Conservation (phyloP, 2,113 vertebrate genomes). For the Orientallactaga bullata region DNA sequence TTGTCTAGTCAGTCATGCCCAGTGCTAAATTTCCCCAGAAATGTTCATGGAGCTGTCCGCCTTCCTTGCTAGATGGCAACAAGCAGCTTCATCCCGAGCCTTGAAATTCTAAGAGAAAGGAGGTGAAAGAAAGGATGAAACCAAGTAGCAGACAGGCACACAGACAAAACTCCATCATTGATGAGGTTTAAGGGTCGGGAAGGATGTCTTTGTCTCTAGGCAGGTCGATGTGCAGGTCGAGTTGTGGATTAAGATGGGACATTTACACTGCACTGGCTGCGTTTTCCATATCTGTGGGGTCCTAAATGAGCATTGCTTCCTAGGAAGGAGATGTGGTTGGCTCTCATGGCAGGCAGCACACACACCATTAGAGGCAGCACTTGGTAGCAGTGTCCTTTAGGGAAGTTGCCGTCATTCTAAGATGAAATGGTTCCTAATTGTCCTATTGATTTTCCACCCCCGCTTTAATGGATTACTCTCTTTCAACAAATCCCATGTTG, state of each 20-base stretch:
- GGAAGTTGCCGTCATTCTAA: conserved; percentile 81
- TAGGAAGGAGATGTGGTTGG: conserved; percentile 23
- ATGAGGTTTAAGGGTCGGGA: neutral
- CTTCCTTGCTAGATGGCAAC: neutral
- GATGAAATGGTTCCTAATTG: conserved; percentile 87
- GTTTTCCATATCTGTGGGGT: neutral
- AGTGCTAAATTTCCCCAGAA: neutral
- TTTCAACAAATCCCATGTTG: conserved; percentile 79
- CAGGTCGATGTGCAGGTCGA: neutral
- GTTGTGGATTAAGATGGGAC: neutral
- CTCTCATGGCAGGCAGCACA: neutral
- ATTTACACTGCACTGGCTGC: neutral
- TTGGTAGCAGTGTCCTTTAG: conserved; percentile 65
- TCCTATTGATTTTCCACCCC: conserved; percentile 85
- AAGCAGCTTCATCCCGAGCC: neutral
- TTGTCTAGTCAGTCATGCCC: neutral
- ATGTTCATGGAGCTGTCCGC: neutral
- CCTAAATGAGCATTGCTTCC: neutral
- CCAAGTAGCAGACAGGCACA: neutral
- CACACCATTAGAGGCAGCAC: conserved; percentile 45
- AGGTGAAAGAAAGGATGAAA: conserved; percentile 4
- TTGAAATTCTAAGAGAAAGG: neutral
- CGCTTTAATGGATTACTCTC: conserved; percentile 85
- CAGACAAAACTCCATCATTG: neutral
- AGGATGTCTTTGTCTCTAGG: neutral